These are phyloP conservation scores for Cremastobaeus sp. DNA, from an alignment of 2,888 invertebrate genomes.

Conservation along the genomic window DNA sequence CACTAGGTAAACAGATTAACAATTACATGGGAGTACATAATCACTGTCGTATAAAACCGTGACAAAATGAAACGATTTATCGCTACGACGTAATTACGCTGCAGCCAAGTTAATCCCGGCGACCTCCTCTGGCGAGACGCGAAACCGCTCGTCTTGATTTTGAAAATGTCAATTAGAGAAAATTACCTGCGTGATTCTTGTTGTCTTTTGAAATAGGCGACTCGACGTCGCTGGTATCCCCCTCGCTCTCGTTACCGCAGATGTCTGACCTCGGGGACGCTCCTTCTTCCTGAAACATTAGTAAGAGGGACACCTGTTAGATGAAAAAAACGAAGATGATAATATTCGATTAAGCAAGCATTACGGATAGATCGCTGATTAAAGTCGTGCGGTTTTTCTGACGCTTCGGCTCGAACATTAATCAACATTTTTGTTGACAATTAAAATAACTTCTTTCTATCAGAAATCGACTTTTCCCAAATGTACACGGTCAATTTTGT, in stretches of 20 bases:
- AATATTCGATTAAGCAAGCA: slow-evolving; percentile 55
- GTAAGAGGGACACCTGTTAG: slow-evolving; percentile 60
- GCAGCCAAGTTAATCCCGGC: no score
- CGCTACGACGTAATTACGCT: no score
- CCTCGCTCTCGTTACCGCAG: slow-evolving; percentile 76
- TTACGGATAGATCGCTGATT: slow-evolving; percentile 40
- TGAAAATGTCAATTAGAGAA: slow-evolving; percentile 49
- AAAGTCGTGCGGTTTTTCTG: slow-evolving; percentile 53
- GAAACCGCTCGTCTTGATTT: slow-evolving; percentile 40
- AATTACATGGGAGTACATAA: no score
- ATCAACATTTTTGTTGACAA: slow-evolving; percentile 55
- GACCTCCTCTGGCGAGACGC: no score
- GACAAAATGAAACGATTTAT: no score
- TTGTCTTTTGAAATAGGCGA: slow-evolving; percentile 73
- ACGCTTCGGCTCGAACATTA: slow-evolving; percentile 14
- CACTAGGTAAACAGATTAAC: no score
- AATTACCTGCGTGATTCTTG: slow-evolving; percentile 74
- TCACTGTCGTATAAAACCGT: no score
- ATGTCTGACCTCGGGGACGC: slow-evolving; percentile 75
- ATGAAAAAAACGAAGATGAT: slow-evolving; percentile 52
- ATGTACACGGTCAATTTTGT: no score
- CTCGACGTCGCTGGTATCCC: slow-evolving; percentile 75
- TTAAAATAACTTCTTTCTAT: slow-evolving; percentile 60
- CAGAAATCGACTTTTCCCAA: no score
- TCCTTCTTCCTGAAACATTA: slow-evolving; percentile 73